A percentile compares a stretch with the other conserved stretches of the same genome.
Evolutionary conservation across 2,113 vertebrate genomes (phyloP).

Genomic region (Cynopterus brachyotis): DNA sequence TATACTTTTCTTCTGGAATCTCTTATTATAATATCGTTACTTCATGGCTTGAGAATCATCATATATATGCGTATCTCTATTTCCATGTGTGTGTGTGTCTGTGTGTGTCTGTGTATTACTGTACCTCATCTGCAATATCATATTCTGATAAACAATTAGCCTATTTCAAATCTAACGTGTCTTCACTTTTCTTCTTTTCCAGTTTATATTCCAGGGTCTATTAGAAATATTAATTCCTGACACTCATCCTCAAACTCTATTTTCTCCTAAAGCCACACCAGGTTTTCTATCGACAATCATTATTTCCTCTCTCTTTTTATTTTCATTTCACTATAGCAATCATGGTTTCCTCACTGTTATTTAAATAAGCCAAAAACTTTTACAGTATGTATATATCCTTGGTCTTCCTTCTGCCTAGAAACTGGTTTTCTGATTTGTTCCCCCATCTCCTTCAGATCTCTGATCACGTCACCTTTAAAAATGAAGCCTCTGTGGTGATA

Average conservation of each 20-base stretch:
- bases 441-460: background rate
- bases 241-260: background rate
- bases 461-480: background rate
- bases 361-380: background rate
- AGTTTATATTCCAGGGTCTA: background rate
- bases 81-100: no score
- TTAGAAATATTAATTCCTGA: background rate
- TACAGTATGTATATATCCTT: background rate
- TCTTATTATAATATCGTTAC: background rate
- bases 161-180: background rate
- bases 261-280: background rate
- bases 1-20: background rate
- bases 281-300: no score
- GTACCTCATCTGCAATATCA: background rate
- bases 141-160: background rate
- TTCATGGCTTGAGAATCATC: background rate
- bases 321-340: background rate
- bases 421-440: background rate
- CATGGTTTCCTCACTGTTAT: background rate
- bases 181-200: background rate
- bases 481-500: background rate
- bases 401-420: background rate
- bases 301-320: background rate
- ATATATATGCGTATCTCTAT: background rate
- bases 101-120: background rate